Evolutionary conservation across 2,113 vertebrate species (phyloP), one percentile per base, ranked within the genome.

Genomic region (Rhadina sibilatrix): DNA sequence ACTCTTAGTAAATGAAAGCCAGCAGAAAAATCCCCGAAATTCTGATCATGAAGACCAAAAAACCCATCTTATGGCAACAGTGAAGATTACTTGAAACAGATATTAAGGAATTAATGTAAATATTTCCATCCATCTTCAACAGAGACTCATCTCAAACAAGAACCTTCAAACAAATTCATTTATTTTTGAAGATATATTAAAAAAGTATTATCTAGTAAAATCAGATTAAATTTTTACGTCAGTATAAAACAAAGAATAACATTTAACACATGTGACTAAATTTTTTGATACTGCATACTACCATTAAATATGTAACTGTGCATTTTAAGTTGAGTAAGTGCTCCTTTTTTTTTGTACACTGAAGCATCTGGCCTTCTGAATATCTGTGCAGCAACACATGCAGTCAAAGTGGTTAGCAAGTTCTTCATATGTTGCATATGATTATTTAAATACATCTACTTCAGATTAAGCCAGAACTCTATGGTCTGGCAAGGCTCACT

Each of bases 1-100:
- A 89, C 3, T 59, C 9, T 53, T 22, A 69, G 23, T 11, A 81
- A 77, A 56, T 24, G 16, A 42, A 84, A 65, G 76, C 23, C 20
- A 64, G 44, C 2, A 71, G 57, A 75, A 82, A 63, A 21, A 3
- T 0, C 5, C 9, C 15, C 28, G 68, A 57, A 57, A 33, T 63
- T 83, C 14, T 57, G 18, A 70, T 52, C 19, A 25, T 42, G 46
- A 87, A 68, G 11, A 35, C 38, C 3, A 31, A 80, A 89, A 59
- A n/a, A n/a, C 24, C 0, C 0, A 31, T 33, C 19, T 69, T n/a
- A 60, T 2, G 3, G 38, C 30, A 65, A 75, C 18, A 44, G 8
- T 74, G 44, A 74, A 56, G 30, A 49, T 22, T 38, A 61, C 24
- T 87, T 87, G 17, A 28, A 85, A 70, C 6, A 82, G 22, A 47